A percentile compares a stretch with the other conserved stretches of the same genome.
Conservation (phyloP, 2,113 vertebrate species). For the Circaetus gallicus region DNA sequence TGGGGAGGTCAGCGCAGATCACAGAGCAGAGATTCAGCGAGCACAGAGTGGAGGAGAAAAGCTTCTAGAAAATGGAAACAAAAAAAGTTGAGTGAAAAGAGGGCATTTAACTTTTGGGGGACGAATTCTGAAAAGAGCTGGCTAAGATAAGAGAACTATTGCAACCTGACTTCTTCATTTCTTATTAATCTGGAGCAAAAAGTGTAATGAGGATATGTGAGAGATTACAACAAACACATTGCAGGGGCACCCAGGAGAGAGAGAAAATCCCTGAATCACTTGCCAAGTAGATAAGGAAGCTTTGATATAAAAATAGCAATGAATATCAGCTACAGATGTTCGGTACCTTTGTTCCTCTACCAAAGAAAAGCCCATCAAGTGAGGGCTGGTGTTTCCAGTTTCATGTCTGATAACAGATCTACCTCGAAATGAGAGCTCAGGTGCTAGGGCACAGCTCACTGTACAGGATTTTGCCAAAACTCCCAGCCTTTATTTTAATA, state of each 20-base stretch:
- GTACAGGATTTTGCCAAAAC: not conserved
- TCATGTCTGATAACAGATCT: not conserved
- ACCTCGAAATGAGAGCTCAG: not conserved
- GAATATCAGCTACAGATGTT: constrained; percentile 1
- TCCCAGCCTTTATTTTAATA: not conserved
- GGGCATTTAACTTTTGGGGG: not conserved
- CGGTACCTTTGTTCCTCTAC: constrained; percentile 10
- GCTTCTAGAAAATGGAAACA: not conserved
- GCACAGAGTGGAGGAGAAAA: not conserved
- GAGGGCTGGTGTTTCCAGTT: constrained; percentile 1
- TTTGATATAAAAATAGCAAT: constrained; percentile 50
- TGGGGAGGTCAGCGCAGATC: not conserved
- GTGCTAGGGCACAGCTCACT: not conserved
- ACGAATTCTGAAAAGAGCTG: not conserved
- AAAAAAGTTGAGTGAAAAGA: not conserved
- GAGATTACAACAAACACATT: constrained; percentile 36
- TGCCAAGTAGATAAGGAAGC: constrained; percentile 30
- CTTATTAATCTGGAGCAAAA: constrained; percentile 43
- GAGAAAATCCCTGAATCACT: constrained; percentile 38
- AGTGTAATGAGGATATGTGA: not conserved
- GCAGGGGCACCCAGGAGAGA: not conserved
- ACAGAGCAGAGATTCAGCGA: not conserved
- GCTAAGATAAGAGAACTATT: not conserved
- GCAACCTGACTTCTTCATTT: constrained; percentile 26
- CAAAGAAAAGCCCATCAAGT: not conserved